phyloP scores from a whole-genome alignment of 2,797 vertebrate genomes.

The Cetoscarus ocellatus region DNA sequence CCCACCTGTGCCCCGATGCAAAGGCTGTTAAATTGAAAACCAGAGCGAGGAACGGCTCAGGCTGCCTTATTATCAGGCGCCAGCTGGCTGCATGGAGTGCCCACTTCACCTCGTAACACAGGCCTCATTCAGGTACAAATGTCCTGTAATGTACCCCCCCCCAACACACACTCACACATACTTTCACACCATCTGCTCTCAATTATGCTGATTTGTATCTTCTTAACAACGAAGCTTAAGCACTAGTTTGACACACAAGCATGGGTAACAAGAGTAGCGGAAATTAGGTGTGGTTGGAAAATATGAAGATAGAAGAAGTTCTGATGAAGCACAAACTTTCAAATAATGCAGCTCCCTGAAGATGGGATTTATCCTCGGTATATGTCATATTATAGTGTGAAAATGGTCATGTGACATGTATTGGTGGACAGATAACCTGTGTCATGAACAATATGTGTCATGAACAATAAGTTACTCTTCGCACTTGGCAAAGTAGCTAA shows the following conservation, averaged over 20 bases:
- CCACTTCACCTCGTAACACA: constrained; percentile 75
- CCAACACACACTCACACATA: constrained; percentile 21
- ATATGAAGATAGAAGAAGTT: constrained; percentile 12
- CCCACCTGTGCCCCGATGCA: constrained; percentile 64
- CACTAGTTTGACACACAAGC: constrained; percentile 54
- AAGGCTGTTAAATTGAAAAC: constrained; percentile 49
- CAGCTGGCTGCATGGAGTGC: constrained; percentile 74
- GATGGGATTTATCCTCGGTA: background rate
- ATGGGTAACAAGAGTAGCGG: constrained; percentile 37
- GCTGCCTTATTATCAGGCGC: constrained; percentile 64
- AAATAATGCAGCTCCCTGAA: constrained; percentile 6
- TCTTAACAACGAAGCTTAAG: constrained; percentile 70
- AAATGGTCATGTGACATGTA: constrained; percentile 27
- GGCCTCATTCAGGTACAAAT: constrained; percentile 81
- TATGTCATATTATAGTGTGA: constrained; percentile 21
- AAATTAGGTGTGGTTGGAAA: constrained; percentile 21
- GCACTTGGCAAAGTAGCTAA: too few species aligned
- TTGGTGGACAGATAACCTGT: constrained; percentile 50
- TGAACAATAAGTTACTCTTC: too few species aligned
- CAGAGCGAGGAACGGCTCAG: constrained; percentile 48
- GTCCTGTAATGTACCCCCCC: constrained; percentile 65
- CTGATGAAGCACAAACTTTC: constrained; percentile 22
- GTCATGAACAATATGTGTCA: constrained; percentile 32
- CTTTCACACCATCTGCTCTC: constrained; percentile 77
- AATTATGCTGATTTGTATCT: constrained; percentile 81